Conservation (phyloP, 2,113 vertebrate species). For the Carassius carassius region DNA sequence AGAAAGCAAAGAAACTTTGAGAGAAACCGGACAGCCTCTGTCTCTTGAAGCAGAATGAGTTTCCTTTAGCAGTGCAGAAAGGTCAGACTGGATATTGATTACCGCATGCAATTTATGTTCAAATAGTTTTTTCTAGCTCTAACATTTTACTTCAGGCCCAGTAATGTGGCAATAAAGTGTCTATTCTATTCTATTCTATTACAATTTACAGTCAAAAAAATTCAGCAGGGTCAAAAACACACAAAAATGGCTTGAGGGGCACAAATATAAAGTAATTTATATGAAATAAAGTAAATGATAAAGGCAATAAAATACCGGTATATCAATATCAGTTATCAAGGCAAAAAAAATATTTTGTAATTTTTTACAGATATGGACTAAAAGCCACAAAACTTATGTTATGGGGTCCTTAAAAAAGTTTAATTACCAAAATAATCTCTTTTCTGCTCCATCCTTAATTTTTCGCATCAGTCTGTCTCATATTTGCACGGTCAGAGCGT, state of each 20-base stretch:
- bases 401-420: background rate
- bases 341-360: background rate
- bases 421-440: background rate
- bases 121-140: background rate
- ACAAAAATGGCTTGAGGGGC: too few species aligned
- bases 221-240: too few species aligned
- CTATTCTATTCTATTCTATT: background rate
- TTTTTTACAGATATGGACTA: too few species aligned
- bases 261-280: background rate
- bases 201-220: too few species aligned
- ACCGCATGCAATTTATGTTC: background rate
- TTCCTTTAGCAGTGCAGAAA: constrained; percentile 76
- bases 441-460: background rate
- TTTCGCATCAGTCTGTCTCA: background rate
- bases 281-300: background rate
- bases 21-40: constrained; percentile 74
- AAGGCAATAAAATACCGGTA: background rate
- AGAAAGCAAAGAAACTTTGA: constrained; percentile 67
- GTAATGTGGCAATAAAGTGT: background rate
- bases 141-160: background rate
- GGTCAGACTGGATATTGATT: constrained; percentile 63
- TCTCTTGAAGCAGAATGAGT: constrained; percentile 79
- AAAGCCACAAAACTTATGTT: background rate
- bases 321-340: background rate
- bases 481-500: constrained; percentile 69